These are phyloP conservation scores for Oreohelix idahoensis DNA, from an alignment of 1,140 invertebrate species.

Conservation along the genomic window DNA sequence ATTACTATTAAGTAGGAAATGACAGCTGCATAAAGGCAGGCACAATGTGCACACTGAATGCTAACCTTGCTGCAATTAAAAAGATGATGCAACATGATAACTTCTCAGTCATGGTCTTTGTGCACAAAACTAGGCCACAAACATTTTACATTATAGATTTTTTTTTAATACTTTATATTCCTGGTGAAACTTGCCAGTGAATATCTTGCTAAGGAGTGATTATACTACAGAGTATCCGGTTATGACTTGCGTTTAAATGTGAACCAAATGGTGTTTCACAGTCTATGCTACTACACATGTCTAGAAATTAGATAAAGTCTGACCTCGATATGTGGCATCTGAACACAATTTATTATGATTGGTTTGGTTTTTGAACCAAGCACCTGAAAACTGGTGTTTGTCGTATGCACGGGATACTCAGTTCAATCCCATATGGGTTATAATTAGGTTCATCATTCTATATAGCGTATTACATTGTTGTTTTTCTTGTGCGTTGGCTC, in stretches of 20 bases:
- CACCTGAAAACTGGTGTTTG: too few relatives aligned
- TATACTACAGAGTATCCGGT: background rate
- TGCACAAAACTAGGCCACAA: background rate
- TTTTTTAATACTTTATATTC: background rate
- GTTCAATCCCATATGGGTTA: too few relatives aligned
- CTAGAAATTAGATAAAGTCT: background rate
- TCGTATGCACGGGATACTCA: too few relatives aligned
- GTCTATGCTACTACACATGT: background rate
- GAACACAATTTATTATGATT: too few relatives aligned
- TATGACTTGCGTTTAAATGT: background rate
- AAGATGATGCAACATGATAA: background rate
- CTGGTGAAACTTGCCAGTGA: background rate
- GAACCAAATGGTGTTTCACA: background rate
- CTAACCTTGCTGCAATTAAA: background rate
- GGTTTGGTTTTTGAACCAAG: too few relatives aligned
- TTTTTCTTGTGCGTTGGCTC: too few relatives aligned
- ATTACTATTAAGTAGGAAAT: background rate
- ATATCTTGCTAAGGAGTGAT: background rate
- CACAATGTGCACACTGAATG: background rate
- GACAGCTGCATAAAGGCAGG: background rate
- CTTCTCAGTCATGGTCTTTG: background rate
- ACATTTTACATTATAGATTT: background rate
- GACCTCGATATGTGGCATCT: background rate
- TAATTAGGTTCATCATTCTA: too few relatives aligned
- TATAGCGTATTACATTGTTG: too few relatives aligned